Percentiles rank a stretch among this genome's conserved stretches.
Evolutionary conservation across 2,797 vertebrate species (phyloP).

Genomic region (Linurgus olivaceus): DNA sequence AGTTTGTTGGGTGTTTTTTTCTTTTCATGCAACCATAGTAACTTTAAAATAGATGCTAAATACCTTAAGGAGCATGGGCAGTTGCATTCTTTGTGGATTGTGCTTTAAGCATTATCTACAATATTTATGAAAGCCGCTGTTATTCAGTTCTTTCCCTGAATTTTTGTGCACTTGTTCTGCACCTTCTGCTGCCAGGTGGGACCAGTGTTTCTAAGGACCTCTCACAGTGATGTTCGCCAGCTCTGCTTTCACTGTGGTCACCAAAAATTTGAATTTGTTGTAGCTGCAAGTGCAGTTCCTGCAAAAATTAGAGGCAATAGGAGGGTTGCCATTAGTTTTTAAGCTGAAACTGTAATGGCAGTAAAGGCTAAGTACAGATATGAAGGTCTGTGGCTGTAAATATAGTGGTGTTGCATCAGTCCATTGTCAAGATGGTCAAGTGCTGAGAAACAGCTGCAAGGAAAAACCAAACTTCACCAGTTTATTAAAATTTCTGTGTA

Average conservation of each 20-base stretch:
- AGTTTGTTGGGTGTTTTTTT: background rate
- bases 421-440: background rate
- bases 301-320: background rate
- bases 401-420: rapidly evolving
- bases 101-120: background rate
- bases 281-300: background rate
- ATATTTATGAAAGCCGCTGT: background rate
- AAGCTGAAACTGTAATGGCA: background rate
- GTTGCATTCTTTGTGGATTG: background rate
- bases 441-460: background rate
- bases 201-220: background rate
- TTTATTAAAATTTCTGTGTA: background rate
- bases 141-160: background rate
- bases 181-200: background rate
- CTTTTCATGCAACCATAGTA: background rate
- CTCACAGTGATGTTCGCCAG: background rate
- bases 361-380: background rate
- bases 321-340: background rate
- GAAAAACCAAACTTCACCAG: background rate
- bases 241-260: background rate
- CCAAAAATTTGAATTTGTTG: background rate
- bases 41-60: background rate
- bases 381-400: background rate
- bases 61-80: background rate
- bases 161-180: background rate